Percentiles rank a stretch among this genome's conserved stretches.
Conservation (phyloP, 2,113 vertebrate genomes). For the Mionectes macconnelli region DNA sequence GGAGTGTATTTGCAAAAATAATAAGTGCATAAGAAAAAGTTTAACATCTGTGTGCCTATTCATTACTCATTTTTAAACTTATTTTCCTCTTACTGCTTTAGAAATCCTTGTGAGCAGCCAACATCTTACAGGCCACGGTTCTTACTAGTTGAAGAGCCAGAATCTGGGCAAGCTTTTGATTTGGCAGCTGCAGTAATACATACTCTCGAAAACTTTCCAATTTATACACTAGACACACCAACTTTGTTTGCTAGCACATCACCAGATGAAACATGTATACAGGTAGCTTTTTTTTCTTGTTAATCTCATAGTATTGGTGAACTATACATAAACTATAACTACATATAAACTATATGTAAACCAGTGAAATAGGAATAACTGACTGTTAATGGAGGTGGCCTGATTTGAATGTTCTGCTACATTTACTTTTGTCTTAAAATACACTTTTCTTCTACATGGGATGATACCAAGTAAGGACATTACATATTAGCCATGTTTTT, state of each 20-base stretch:
- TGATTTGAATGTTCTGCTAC: neutral
- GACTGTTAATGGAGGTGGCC: neutral
- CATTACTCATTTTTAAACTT: neutral
- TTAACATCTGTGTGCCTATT: neutral
- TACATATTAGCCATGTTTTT: neutral
- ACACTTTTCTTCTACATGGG: neutral
- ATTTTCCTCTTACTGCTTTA: conserved; percentile 27
- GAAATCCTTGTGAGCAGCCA: conserved; percentile 76
- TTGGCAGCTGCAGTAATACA: conserved; percentile 92
- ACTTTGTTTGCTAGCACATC: conserved; percentile 82
- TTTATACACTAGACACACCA: conserved; percentile 87
- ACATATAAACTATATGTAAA: no score
- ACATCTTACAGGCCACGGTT: conserved; percentile 88
- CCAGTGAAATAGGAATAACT: neutral
- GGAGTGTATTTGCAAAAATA: neutral
- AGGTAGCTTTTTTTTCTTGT: conserved; percentile 73
- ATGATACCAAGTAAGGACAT: neutral
- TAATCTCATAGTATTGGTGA: neutral
- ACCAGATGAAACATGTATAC: conserved; percentile 89
- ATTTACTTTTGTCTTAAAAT: neutral
- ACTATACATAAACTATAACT: neutral
- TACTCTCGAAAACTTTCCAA: conserved; percentile 86
- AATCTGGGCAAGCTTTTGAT: conserved; percentile 87
- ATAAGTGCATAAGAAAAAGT: neutral
- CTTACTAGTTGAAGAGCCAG: conserved; percentile 82